phyloP scores from a whole-genome alignment of 2,113 vertebrate genomes.

The Epinephelus moara region DNA sequence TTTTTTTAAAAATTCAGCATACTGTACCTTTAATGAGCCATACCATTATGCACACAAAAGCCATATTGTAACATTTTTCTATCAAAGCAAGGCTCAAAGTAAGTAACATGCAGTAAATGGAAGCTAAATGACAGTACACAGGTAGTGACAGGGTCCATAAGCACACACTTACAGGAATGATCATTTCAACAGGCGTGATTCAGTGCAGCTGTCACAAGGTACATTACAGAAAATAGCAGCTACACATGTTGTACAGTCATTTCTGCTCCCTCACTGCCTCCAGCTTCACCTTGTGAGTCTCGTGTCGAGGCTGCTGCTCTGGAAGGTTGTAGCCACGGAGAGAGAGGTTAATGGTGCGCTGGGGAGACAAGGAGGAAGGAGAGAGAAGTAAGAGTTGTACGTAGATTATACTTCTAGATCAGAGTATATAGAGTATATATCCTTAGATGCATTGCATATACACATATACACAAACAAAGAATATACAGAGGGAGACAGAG shows the following conservation, averaged over 20 bases:
- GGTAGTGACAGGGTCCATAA: neutral
- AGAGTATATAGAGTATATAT: neutral
- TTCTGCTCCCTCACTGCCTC: neutral
- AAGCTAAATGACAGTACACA: neutral
- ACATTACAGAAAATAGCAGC: conserved; percentile 11
- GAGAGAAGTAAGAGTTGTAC: neutral
- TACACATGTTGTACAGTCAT: neutral
- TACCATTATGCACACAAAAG: too few species aligned
- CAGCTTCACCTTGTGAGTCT: neutral
- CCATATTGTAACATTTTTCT: too few species aligned
- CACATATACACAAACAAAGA: neutral
- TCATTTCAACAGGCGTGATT: neutral
- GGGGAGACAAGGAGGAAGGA: neutral
- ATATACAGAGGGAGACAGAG: neutral
- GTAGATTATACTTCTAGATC: neutral
- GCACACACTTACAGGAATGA: neutral
- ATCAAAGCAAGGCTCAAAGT: too few species aligned
- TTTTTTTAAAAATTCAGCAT: too few species aligned
- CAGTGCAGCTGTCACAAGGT: neutral
- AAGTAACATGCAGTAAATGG: too few species aligned
- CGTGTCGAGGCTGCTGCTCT: neutral
- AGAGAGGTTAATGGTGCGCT: conserved; percentile 8
- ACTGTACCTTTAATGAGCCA: too few species aligned
- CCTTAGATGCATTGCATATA: neutral
- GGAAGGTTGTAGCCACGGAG: neutral